These are phyloP conservation scores for Netelia virgata DNA, from an alignment of 2,888 invertebrate species.

Conservation along the genomic window DNA sequence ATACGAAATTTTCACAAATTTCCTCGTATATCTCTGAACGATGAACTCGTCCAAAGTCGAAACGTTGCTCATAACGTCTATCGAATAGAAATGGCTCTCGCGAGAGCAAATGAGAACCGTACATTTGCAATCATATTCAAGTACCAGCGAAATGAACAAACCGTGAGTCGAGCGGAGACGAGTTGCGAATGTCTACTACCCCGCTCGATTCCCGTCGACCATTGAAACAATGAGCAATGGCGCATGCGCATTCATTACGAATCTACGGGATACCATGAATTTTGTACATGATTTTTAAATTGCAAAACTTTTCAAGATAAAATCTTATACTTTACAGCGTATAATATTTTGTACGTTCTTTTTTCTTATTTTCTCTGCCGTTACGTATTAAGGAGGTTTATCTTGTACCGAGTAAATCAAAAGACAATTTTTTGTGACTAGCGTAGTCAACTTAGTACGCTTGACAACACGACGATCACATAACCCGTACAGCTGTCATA, in stretches of 20 bases:
- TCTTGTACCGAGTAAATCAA: too few species aligned
- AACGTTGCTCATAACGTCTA: background rate
- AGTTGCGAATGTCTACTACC: background rate
- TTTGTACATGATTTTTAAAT: background rate
- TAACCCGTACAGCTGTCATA: too few species aligned
- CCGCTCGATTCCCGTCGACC: constrained; percentile 27
- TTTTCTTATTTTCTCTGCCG: too few species aligned
- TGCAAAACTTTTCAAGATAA: background rate
- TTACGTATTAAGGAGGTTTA: too few species aligned
- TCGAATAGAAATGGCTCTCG: background rate
- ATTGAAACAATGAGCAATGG: background rate
- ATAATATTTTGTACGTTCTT: too few species aligned
- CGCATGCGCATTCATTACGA: background rate
- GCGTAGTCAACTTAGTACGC: too few species aligned
- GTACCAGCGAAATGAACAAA: constrained; percentile 11
- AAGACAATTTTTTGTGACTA: too few species aligned
- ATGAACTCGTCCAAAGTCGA: constrained; percentile 12
- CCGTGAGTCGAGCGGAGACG: background rate
- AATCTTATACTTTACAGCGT: too few species aligned
- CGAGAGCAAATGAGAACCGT: background rate
- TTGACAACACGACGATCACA: too few species aligned
- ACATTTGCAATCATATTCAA: constrained; percentile 19
- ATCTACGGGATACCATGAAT: background rate
- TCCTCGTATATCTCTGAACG: constrained; percentile 7
- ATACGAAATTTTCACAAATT: background rate